A percentile compares a stretch with the other conserved stretches of the same genome.
Evolutionary conservation across 2,113 vertebrate species (phyloP).

Genomic region (Amia ocellicauda): DNA sequence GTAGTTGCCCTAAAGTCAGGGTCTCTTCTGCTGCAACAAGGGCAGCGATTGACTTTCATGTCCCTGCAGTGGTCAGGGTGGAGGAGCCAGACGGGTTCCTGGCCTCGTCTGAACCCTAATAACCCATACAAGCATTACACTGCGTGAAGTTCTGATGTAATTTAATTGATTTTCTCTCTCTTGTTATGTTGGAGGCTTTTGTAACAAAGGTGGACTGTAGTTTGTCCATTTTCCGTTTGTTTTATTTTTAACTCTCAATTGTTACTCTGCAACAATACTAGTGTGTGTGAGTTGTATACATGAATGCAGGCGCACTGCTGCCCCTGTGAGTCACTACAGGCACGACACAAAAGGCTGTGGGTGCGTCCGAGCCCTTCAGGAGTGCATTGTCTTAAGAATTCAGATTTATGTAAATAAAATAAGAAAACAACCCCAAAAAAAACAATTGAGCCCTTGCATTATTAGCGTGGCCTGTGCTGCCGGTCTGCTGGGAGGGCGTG

Average conservation of each 20-base stretch:
- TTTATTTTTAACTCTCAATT: neutral
- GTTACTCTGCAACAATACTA: neutral
- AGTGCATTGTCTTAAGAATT: slow-evolving; percentile 28
- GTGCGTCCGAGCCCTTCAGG: neutral
- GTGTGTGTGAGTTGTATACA: neutral
- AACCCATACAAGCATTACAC: no score
- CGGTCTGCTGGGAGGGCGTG: slow-evolving; percentile 20
- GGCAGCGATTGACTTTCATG: no score
- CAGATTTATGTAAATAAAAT: slow-evolving; percentile 27
- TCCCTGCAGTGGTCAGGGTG: no score
- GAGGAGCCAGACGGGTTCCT: no score
- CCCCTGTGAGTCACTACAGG: neutral
- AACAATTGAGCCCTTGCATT: slow-evolving; percentile 24
- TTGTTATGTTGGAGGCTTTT: no score
- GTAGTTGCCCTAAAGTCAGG: no score
- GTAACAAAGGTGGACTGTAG: neutral
- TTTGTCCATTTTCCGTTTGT: neutral
- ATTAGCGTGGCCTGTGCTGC: slow-evolving; percentile 14
- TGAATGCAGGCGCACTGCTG: neutral
- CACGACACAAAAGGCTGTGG: neutral
- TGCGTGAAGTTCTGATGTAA: no score
- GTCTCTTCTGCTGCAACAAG: no score
- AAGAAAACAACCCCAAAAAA: no score
- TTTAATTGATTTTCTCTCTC: no score
- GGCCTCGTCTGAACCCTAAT: no score